Conservation (phyloP, 2,888 invertebrate species). For the Andrena camellia region DNA sequence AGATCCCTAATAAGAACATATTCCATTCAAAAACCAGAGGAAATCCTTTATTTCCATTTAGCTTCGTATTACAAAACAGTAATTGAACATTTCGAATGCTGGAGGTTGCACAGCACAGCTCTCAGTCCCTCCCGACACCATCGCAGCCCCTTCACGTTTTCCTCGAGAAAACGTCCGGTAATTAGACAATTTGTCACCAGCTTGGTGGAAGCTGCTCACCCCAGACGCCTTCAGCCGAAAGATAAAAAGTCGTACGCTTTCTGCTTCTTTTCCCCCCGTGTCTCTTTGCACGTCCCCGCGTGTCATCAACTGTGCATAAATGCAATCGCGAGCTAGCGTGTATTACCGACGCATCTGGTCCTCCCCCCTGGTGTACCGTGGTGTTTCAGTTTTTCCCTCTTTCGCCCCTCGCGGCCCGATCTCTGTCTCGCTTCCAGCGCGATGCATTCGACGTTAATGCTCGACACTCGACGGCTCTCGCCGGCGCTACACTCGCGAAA, state of each 20-base stretch:
- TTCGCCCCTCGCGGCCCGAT: background rate
- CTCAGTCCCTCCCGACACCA: background rate
- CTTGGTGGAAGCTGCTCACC: constrained; percentile 14
- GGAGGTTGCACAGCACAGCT: background rate
- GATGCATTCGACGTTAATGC: constrained; percentile 68
- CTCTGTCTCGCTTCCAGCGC: constrained; percentile 21
- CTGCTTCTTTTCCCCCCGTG: background rate
- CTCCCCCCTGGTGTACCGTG: constrained; percentile 8
- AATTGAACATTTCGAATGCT: no score
- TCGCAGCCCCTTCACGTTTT: constrained; percentile 24
- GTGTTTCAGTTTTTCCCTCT: constrained; percentile 6
- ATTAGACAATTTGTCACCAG: constrained; percentile 68
- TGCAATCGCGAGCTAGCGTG: constrained; percentile 45
- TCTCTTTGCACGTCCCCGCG: background rate
- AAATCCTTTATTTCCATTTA: no score
- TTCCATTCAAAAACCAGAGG: no score
- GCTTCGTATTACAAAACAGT: no score
- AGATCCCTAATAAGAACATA: no score
- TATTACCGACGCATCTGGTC: constrained; percentile 52
- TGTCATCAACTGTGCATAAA: constrained; percentile 48
- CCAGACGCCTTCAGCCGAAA: constrained; percentile 28
- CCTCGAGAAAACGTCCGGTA: constrained; percentile 63
- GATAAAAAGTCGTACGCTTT: constrained; percentile 31
- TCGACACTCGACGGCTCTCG: constrained; percentile 56
- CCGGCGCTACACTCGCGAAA: constrained; percentile 53